Evolutionary conservation across 1,140 invertebrate genomes (phyloP), one percentile per base, ranked within the genome.

Genomic region (Mycetomoellerius zeteki): DNA sequence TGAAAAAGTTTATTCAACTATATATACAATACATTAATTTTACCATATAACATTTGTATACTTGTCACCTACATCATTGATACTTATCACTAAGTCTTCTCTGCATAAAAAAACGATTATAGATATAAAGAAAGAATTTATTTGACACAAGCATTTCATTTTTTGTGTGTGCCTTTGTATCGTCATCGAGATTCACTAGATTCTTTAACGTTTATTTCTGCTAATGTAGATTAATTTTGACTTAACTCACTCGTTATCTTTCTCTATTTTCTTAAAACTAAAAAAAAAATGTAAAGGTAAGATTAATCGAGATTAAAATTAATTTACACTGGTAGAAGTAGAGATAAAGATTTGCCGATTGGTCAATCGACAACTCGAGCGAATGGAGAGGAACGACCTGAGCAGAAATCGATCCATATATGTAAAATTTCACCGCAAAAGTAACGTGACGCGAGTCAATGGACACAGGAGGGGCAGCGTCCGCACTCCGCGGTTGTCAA

Each of bases 401-500:
- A 54, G 47, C 14, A 21, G 4, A 60, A 43, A 43, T 72, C 6
- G 30, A 72, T 58, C 12, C 47, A 30, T 47, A 10, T 27, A 27
- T 30, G 27, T 43, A 52, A 82, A 82, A 60, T 82, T 72, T 72
- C 52, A 47, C 21, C 2, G 14, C n/a, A 33, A 52, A 56, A 24
- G 52, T 56, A 58, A 21, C 16, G 30, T 16, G 27, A 60, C 4
- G 71, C 64, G 75, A 89, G 69, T 82, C 85, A 86, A 89, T 90
- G 67, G 62, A 84, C 58, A 75, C 27, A 19, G 24, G 69, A 47
- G 50, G 65, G 69, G 43, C 76, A 69, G 58, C 50, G 77, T 62
- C 50, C 72, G n/a, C n/a, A n/a, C n/a, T n/a, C n/a, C n/a, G 65
- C 54, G 58, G 24, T 54, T 90, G 89, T 90, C 85, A 87, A 90